These are phyloP conservation scores for Microplitis manilae DNA, from an alignment of 2,888 invertebrate genomes.

Conservation along the genomic window DNA sequence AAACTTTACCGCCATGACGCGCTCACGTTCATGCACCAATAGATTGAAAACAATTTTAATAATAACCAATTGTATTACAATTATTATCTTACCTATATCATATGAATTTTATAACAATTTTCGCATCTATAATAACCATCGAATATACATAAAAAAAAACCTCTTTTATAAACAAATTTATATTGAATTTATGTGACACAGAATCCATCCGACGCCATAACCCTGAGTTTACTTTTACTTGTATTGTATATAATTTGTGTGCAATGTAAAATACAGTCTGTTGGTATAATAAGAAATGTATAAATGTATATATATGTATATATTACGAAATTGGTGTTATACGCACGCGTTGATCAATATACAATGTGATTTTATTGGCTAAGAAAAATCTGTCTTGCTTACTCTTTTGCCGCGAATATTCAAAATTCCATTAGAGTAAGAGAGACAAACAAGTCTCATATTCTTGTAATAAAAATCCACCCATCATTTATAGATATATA, in stretches of 20 bases:
- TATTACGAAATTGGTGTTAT: not conserved
- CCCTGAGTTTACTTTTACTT: not conserved
- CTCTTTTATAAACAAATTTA: constrained; percentile 26
- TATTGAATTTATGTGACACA: constrained; percentile 52
- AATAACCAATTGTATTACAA: constrained; percentile 15
- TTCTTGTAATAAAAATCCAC: not conserved
- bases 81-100: constrained; percentile 52
- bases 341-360: constrained; percentile 29
- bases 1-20: constrained; percentile 62
- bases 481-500: too few species aligned
- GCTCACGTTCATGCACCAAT: not conserved
- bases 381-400: not conserved
- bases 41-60: constrained; percentile 3
- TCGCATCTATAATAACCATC: constrained; percentile 51
- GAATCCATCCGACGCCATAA: constrained; percentile 61
- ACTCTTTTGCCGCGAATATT: not conserved
- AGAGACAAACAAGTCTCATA: not conserved
- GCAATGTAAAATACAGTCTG: not conserved
- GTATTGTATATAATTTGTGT: not conserved
- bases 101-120: constrained; percentile 49
- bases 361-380: not conserved
- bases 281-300: not conserved
- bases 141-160: constrained; percentile 37
- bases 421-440: not conserved
- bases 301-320: not conserved